phyloP scores from a whole-genome alignment of 1,140 invertebrate species.

The Thereuonema tuberculata region DNA sequence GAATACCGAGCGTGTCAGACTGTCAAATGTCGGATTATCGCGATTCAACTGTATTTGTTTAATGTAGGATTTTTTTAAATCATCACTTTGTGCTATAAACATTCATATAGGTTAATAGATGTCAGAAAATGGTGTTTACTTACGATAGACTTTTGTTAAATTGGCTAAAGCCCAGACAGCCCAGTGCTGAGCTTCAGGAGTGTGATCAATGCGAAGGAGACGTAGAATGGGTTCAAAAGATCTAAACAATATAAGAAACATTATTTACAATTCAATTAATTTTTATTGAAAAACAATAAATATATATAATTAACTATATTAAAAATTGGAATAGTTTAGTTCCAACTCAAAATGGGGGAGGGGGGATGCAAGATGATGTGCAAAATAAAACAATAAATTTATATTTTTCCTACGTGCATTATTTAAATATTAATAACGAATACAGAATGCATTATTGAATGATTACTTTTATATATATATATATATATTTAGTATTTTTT shows the following conservation, averaged over 20 bases:
- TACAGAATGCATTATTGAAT: no score
- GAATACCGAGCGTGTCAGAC: no score
- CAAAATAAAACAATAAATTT: no score
- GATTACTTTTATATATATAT: no score
- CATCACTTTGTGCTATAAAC: background rate
- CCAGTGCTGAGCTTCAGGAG: constrained; percentile 86
- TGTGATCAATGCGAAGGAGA: constrained; percentile 61
- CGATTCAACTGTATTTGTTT: no score
- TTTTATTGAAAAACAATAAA: constrained; percentile 7
- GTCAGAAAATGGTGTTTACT: constrained; percentile 37
- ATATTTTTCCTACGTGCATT: no score
- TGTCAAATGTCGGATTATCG: no score
- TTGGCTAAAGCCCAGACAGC: constrained; percentile 96
- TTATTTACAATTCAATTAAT: constrained; percentile 2
- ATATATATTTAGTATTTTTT: no score
- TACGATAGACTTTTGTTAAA: constrained; percentile 80
- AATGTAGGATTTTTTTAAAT: background rate
- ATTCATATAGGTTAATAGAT: background rate
- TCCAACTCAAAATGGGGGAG: no score
- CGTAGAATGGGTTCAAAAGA: constrained; percentile 83
- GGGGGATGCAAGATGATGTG: no score
- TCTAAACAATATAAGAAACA: constrained; percentile 23
- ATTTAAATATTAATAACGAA: no score
- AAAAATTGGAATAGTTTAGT: no score
- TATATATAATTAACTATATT: background rate